phyloP scores from a whole-genome alignment of 2,113 vertebrate species.

The Dissostichus mawsoni region DNA sequence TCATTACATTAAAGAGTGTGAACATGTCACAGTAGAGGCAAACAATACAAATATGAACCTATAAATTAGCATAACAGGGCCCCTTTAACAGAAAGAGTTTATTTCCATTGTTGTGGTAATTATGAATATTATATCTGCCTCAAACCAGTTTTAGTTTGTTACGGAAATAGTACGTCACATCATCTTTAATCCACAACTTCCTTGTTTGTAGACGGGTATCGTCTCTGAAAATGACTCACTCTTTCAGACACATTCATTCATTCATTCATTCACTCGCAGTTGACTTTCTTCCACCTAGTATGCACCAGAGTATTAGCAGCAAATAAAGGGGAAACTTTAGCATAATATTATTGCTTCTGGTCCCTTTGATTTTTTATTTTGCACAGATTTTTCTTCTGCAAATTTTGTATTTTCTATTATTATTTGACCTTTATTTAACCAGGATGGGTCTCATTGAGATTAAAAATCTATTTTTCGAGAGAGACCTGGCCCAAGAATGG shows the following conservation, averaged over 20 bases:
- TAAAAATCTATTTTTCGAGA: no score
- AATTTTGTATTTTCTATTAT: no score
- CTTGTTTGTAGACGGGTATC: background rate
- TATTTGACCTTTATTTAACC: no score
- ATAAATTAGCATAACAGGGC: no score
- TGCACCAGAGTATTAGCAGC: background rate
- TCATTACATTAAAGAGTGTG: no score
- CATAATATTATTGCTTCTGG: constrained; percentile 5
- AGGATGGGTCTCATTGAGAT: no score
- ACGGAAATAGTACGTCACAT: background rate
- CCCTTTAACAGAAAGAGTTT: no score
- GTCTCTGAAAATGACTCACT: background rate
- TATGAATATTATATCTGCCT: background rate
- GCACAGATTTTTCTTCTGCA: background rate
- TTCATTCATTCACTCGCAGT: background rate
- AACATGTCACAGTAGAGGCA: no score
- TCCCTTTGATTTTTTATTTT: background rate
- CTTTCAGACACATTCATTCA: background rate
- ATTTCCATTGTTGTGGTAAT: background rate
- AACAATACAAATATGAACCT: no score
- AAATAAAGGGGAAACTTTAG: background rate
- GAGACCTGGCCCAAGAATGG: no score
- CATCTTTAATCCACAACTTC: background rate
- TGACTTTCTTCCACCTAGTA: constrained; percentile 30
- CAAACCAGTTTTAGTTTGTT: background rate